Evolutionary conservation across 1,140 invertebrate species (phyloP).

Genomic region (Solenopsis invicta): DNA sequence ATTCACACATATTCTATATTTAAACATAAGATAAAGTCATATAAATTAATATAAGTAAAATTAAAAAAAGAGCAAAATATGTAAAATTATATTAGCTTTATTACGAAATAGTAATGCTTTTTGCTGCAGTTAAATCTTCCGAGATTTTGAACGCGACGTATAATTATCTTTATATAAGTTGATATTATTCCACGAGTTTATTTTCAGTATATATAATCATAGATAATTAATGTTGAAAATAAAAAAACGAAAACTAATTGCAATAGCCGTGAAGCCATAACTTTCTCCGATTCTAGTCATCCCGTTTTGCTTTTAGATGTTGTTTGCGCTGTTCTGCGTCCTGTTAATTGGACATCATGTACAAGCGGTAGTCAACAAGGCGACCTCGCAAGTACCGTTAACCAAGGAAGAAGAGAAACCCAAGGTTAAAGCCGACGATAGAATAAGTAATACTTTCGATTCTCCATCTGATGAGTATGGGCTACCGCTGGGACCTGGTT

Average conservation of each 20-base stretch:
- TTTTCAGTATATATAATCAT: constrained; percentile 8
- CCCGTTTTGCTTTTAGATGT: constrained; percentile 79
- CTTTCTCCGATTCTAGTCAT: constrained; percentile 32
- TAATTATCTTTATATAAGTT: constrained; percentile 33
- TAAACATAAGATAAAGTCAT: neutral
- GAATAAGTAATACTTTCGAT: constrained; percentile 84
- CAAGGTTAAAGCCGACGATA: constrained; percentile 79
- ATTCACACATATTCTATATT: constrained; percentile 21
- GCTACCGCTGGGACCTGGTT: constrained; percentile 73
- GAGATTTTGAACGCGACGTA: neutral
- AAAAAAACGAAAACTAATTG: constrained; percentile 26
- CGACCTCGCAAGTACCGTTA: constrained; percentile 62
- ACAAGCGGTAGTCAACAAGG: constrained; percentile 82
- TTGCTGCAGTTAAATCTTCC: constrained; percentile 5
- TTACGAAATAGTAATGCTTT: constrained; percentile 13
- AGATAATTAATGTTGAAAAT: constrained; percentile 12
- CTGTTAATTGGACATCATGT: constrained; percentile 77
- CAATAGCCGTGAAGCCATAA: neutral
- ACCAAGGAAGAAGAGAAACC: constrained; percentile 72
- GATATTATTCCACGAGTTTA: neutral
- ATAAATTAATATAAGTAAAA: neutral
- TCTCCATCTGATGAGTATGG: constrained; percentile 81
- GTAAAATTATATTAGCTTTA: constrained; percentile 11
- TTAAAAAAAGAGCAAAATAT: neutral
- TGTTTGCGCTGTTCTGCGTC: constrained; percentile 76